phyloP scores from a whole-genome alignment of 2,888 invertebrate species.

The Cryptops parisi region DNA sequence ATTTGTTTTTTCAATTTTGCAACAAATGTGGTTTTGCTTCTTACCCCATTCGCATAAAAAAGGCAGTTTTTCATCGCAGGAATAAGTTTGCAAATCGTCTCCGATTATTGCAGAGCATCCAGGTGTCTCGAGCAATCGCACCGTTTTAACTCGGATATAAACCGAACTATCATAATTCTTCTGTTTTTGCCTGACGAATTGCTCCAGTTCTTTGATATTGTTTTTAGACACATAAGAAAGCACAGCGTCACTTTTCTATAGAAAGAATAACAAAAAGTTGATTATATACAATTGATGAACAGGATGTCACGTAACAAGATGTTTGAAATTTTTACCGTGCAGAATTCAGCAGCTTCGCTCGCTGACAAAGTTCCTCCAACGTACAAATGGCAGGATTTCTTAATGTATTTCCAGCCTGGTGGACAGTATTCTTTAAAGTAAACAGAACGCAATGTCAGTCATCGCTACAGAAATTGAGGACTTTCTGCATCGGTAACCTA shows the following conservation, averaged over 20 bases:
- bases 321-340: conserved; percentile 42
- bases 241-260: conserved; percentile 1
- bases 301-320: too few species aligned
- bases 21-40: too few species aligned
- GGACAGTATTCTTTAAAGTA: conserved; percentile 50
- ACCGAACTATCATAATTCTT: background rate
- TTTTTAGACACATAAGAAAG: background rate
- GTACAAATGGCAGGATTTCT: conserved; percentile 87
- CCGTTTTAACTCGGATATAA: conserved; percentile 1
- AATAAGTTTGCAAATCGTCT: background rate
- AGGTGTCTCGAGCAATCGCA: background rate
- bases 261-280: background rate
- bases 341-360: conserved; percentile 70
- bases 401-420: conserved; percentile 85
- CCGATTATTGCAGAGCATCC: conserved; percentile 4
- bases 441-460: background rate
- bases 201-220: background rate
- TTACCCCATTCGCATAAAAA: conserved; percentile 11
- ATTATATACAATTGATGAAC: too few species aligned
- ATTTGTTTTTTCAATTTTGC: too few species aligned
- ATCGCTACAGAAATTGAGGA: background rate
- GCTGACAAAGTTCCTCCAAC: conserved; percentile 89
- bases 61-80: background rate
- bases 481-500: background rate
- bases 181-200: background rate